Conservation (phyloP, 2,797 vertebrate genomes). For the Anomalospiza imberbis region DNA sequence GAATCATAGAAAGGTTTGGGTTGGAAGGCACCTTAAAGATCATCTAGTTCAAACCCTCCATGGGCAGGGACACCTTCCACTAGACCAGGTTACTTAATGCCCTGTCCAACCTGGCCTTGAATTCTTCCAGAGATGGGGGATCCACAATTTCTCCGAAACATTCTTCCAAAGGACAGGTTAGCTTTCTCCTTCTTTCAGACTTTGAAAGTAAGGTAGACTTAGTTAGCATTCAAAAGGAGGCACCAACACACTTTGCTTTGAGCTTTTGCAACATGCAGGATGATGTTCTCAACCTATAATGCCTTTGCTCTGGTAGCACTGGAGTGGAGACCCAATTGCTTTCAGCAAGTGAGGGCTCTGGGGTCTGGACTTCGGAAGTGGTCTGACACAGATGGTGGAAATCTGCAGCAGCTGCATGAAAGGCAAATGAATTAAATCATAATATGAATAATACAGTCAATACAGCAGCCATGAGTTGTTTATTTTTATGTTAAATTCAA, state of each 20-base stretch:
- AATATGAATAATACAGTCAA: constrained; percentile 59
- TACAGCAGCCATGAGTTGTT: constrained; percentile 61
- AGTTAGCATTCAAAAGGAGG: neutral
- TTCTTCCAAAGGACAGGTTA: neutral
- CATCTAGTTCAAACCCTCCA: neutral
- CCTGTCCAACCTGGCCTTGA: neutral
- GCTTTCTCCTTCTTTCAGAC: neutral
- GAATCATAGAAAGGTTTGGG: neutral
- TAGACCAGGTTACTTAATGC: neutral
- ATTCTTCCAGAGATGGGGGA: neutral
- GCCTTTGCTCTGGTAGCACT: neutral
- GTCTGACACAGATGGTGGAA: neutral
- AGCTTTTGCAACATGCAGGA: neutral
- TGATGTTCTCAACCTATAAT: neutral
- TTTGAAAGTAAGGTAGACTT: neutral
- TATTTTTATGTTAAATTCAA: constrained; percentile 70
- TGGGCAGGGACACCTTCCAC: neutral
- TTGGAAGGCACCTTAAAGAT: neutral
- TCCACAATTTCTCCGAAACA: neutral
- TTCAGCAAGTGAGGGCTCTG: neutral
- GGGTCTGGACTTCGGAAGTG: neutral
- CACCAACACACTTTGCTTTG: neutral
- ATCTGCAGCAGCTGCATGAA: neutral
- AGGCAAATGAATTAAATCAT: constrained; percentile 44
- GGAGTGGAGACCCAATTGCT: neutral